phyloP scores from a whole-genome alignment of 1,140 invertebrate genomes.

The Brachionus rotundiformis region DNA sequence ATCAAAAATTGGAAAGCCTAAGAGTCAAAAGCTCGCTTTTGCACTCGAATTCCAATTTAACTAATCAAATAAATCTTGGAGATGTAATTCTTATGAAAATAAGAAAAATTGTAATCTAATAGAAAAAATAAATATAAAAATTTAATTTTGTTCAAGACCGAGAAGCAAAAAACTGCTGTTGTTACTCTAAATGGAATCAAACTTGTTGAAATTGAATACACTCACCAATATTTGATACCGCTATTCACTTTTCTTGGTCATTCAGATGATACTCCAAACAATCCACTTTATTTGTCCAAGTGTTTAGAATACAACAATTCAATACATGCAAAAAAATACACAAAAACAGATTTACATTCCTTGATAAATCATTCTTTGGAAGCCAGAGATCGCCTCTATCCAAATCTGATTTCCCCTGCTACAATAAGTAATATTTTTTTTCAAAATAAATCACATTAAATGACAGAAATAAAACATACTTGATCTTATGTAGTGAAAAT shows the following conservation, averaged over 20 bases:
- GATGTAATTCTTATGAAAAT: background rate
- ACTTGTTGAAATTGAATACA: background rate
- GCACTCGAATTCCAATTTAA: background rate
- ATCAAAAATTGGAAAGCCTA: background rate
- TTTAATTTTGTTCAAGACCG: background rate
- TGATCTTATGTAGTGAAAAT: too few relatives aligned
- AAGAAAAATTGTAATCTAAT: background rate
- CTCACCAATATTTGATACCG: background rate
- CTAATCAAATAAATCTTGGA: background rate
- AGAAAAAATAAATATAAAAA: background rate
- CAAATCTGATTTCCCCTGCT: constrained; percentile 1
- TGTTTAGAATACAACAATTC: background rate
- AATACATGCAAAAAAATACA: background rate
- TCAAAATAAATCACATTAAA: background rate
- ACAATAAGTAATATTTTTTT: background rate
- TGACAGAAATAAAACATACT: too few relatives aligned
- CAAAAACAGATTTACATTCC: background rate
- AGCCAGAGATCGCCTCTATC: constrained; percentile 7
- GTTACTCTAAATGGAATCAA: background rate
- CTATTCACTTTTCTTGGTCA: background rate
- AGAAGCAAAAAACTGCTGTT: background rate
- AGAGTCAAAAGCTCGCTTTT: background rate
- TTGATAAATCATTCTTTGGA: background rate
- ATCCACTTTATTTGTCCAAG: background rate
- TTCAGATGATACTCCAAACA: background rate